Evolutionary conservation across 2,888 invertebrate genomes (phyloP), one percentile per base, ranked within the genome.

Genomic region (Agrenia bidenticulata): DNA sequence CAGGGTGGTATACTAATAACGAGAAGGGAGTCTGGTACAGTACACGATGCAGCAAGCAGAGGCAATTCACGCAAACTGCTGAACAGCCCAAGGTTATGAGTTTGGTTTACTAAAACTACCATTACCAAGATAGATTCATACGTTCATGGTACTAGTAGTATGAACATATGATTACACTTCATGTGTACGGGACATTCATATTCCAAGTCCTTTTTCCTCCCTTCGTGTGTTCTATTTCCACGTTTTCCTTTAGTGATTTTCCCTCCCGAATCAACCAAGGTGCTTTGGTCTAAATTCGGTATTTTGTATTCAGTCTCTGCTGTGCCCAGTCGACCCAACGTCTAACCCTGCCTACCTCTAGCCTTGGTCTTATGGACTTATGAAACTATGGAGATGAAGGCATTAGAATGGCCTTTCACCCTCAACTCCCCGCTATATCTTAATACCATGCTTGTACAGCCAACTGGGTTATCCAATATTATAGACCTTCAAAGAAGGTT

Each of bases 221-320:
- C 45, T 45, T 45, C 45, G 45, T 27, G 15, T 26, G 49, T 41
- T 49, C 51, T 39, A 56, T 27, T 27, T 56, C 62, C 49, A 62
- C 49, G 24, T 55, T 56, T 32, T n/a, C 54, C 54, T 27, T 54
- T 55, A 55, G 55, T 55, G 56, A 57, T 57, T 57, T 57, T 63
- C 57, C 57, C 63, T 63, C 37, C 19, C 9, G 32, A 62, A 62
- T 62, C 56, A 19, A 39, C 57, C 41, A 63, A 64, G 59, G 53
- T 64, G n/a, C 26, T 62, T 58, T 24, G 51, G 9, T 17, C 51
- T 39, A 70, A 70, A 70, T 70, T 67, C 41, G 70, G 70, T 63
- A 65, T 67, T 70, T 70, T 70, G 70, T 70, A 70, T 70, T 70
- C 70, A 42, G 65, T 53, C 58, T 51, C 51, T 23, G 51, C 23